Base-by-base conservation (phyloP, 2,113 vertebrate genomes). In the Sander vitreus region DNA sequence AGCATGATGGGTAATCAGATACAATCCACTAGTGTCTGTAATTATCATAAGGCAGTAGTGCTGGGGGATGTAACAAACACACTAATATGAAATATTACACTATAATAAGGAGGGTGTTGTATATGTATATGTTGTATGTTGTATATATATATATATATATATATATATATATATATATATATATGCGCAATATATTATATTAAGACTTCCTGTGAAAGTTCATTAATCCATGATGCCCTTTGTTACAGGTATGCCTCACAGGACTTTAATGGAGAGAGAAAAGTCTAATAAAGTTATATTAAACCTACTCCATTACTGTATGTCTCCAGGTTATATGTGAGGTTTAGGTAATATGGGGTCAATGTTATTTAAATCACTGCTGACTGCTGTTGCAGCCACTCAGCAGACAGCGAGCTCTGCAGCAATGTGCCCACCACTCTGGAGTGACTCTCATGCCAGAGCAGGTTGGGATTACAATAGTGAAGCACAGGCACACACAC, bases 1-100 rank as follows among this genome's bases (percentile, higher is more conserved):
- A 84, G 67, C 81, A 65, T 66, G 71, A 19, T 0, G 45, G n/a
- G 80, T 71, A 58, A 65, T 66, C 58, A 65, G 59, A 77, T 55
- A 64, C 64, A 76, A 25, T 13, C 39, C 25, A 62, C 13, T 13
- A 23, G 66, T 2, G 30, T 69, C 43, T 48, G 7, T 23, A 8
- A 53, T 18, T 53, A 69, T 72, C 25, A 60, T 25, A 57, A 25
- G 13, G 2, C 47, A 15, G 9, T 5, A 25, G 2, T 18, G 36
- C 53, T 65, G 60, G 15, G 6, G 14, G 55, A n/a, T 18, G 15
- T 30, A 23, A 19, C 53, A 51, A 43, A 43, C 15, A 45, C 9
- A 57, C 39, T 58, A 58, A 13, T 27, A 33, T 45, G 10, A 47
- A 21, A 27, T 58, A 47, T 21, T 27, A 66, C 53, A 33, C 39